Evolutionary conservation across 2,888 invertebrate species (phyloP).

Genomic region (Mystacides longicornis): DNA sequence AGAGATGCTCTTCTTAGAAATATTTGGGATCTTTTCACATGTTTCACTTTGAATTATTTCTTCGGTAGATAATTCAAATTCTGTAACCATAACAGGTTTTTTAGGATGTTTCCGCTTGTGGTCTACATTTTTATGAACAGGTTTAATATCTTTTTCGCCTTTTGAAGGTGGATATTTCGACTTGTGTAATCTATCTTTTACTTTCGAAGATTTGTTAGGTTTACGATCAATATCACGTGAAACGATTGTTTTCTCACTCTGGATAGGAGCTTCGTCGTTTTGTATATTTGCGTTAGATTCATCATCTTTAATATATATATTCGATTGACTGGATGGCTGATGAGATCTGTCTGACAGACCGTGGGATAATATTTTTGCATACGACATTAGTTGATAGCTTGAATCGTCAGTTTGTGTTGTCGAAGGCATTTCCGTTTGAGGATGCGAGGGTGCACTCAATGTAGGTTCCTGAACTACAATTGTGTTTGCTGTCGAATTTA

Average conservation of each 20-base stretch:
- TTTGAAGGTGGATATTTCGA: constrained; percentile 13
- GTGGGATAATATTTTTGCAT: constrained; percentile 64
- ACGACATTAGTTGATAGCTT: constrained; percentile 42
- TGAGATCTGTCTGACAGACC: constrained; percentile 44
- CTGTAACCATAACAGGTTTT: constrained; percentile 17
- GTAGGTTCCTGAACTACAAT: not conserved
- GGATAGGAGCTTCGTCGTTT: constrained; percentile 29
- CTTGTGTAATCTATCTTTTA: not conserved
- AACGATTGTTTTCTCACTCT: constrained; percentile 27
- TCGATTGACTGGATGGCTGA: constrained; percentile 50
- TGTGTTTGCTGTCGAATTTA: not conserved
- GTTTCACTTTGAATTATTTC: no score
- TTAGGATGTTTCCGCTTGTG: constrained; percentile 19
- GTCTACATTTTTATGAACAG: constrained; percentile 14
- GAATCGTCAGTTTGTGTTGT: not conserved
- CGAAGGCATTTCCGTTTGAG: not conserved
- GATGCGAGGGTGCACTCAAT: not conserved
- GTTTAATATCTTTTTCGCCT: constrained; percentile 16
- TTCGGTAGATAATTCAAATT: not conserved
- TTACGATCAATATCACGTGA: constrained; percentile 20
- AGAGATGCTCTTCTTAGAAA: no score
- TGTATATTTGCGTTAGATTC: constrained; percentile 4
- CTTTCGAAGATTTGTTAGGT: constrained; percentile 9
- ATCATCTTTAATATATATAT: constrained; percentile 22
- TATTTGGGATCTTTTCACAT: no score